These are phyloP conservation scores for Trachelus stipa DNA, from an alignment of 2,888 invertebrate genomes.

Conservation along the genomic window DNA sequence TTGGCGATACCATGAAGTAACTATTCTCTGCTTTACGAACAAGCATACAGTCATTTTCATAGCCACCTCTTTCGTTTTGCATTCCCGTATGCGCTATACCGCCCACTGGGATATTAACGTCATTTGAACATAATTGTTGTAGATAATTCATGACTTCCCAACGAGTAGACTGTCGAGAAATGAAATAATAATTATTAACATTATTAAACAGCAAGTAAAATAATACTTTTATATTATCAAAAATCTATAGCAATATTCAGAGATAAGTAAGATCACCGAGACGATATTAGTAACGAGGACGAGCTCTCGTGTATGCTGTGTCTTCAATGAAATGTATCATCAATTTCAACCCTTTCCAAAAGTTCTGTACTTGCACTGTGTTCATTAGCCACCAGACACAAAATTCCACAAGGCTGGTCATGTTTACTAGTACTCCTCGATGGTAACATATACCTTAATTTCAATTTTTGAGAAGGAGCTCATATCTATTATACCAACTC, in stretches of 20 bases:
- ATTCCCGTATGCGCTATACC: conserved; percentile 77
- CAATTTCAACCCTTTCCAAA: not conserved
- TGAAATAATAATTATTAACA: conserved; percentile 8
- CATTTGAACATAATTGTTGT: conserved; percentile 76
- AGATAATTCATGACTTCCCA: conserved; percentile 73
- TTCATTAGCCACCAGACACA: too few species aligned
- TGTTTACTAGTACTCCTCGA: too few species aligned
- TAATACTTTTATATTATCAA: not conserved
- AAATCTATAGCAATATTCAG: conserved; percentile 17
- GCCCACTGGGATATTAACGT: conserved; percentile 74
- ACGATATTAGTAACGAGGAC: not conserved
- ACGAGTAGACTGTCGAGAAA: conserved; percentile 69
- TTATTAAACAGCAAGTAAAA: not conserved
- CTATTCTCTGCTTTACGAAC: conserved; percentile 74
- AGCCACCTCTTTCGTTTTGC: conserved; percentile 78
- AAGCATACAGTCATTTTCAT: conserved; percentile 81
- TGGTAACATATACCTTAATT: conserved; percentile 70
- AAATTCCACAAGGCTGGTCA: too few species aligned
- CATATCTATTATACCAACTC: conserved; percentile 84
- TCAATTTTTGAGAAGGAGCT: conserved; percentile 83
- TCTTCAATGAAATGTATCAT: not conserved
- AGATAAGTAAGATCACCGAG: conserved; percentile 13
- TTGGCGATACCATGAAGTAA: conserved; percentile 83
- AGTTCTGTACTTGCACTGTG: not conserved
- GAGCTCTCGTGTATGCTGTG: not conserved